Evolutionary conservation across 2,888 invertebrate species (phyloP).

Genomic region (Phania funesta): DNA sequence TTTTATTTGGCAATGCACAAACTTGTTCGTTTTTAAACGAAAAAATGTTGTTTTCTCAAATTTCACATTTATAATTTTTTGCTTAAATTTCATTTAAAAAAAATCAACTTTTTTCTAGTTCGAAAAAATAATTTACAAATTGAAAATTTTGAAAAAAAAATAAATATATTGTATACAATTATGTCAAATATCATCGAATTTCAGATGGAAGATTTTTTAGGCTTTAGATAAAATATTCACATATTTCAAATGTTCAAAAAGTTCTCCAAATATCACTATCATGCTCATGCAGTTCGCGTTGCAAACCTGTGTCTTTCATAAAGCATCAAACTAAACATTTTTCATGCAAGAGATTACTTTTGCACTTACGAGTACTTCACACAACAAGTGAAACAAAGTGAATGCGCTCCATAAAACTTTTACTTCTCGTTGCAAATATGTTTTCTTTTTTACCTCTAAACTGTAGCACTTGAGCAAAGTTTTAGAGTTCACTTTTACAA

Average conservation of each 20-base stretch:
- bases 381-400: neutral
- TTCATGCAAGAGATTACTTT: neutral
- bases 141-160: too few species aligned
- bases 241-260: slow-evolving; percentile 11
- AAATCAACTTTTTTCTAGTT: too few species aligned
- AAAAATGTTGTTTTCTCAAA: too few species aligned
- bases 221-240: neutral
- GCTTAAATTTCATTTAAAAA: too few species aligned
- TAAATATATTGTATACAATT: too few species aligned
- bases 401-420: slow-evolving; percentile 13
- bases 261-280: slow-evolving; percentile 23
- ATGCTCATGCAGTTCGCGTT: neutral
- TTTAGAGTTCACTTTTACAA: neutral
- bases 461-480: slow-evolving; percentile 33
- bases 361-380: neutral
- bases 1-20: too few species aligned
- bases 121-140: too few species aligned
- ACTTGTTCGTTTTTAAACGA: too few species aligned
- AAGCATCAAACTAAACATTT: neutral
- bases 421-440: slow-evolving; percentile 12
- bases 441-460: slow-evolving; percentile 41
- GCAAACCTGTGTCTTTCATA: neutral
- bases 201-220: too few species aligned
- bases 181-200: too few species aligned
- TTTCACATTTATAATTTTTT: too few species aligned